These are phyloP conservation scores for Huso huso DNA, from an alignment of 2,797 vertebrate species.

Conservation along the genomic window DNA sequence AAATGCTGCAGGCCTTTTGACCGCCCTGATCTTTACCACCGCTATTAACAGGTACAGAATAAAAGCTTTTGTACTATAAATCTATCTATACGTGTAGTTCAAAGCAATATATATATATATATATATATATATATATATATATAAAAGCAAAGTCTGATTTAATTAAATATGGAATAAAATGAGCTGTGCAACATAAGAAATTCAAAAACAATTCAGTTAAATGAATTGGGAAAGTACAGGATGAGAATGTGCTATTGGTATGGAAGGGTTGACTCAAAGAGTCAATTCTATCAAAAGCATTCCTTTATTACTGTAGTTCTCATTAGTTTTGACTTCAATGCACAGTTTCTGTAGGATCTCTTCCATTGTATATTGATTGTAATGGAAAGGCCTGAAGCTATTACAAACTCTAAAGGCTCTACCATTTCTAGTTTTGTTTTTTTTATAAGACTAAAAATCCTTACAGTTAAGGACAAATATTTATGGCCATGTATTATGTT, in stretches of 20 bases:
- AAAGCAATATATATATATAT: too few species aligned
- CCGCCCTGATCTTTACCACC: too few species aligned
- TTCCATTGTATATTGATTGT: slow-evolving; percentile 43
- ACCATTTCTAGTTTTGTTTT: background rate
- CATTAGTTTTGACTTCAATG: slow-evolving; percentile 29
- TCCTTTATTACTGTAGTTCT: slow-evolving; percentile 7
- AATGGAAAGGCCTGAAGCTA: slow-evolving; percentile 41
- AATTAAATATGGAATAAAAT: too few species aligned
- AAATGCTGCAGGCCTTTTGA: too few species aligned
- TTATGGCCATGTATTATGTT: background rate
- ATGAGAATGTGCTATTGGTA: slow-evolving; percentile 24
- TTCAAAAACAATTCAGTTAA: slow-evolving; percentile 15
- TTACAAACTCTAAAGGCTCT: slow-evolving; percentile 30
- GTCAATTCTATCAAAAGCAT: slow-evolving; percentile 17
- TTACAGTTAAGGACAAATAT: background rate
- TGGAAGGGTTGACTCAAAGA: slow-evolving; percentile 10
- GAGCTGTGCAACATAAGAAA: slow-evolving; percentile 29
- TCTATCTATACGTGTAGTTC: too few species aligned
- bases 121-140: too few species aligned
- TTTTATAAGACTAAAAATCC: background rate
- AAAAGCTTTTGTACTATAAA: too few species aligned
- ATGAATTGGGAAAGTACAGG: slow-evolving; percentile 11
- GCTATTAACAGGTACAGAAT: too few species aligned
- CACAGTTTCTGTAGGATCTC: slow-evolving; percentile 37
- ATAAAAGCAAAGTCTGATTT: too few species aligned